These are phyloP conservation scores for Catocala fraxini DNA, from an alignment of 2,888 invertebrate species.

Conservation along the genomic window DNA sequence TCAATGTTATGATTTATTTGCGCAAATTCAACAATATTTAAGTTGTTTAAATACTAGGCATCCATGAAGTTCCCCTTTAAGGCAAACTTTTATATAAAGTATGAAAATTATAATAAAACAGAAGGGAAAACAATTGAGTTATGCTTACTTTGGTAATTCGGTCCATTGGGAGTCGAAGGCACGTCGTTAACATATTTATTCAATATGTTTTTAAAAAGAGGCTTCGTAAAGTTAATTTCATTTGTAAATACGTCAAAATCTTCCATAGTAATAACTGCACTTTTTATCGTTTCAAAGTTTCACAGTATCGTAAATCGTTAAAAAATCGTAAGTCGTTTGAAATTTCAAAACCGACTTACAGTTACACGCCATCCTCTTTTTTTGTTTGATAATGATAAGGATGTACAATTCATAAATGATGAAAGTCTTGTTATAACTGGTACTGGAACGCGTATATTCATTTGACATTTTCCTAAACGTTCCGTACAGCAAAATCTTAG, in stretches of 20 bases:
- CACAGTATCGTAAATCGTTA: not conserved
- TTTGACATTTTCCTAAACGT: not conserved
- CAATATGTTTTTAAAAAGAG: slow-evolving; percentile 70
- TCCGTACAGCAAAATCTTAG: too few species aligned
- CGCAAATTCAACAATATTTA: too few species aligned
- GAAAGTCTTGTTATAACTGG: too few species aligned
- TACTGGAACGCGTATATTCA: not conserved
- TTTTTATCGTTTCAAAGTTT: slow-evolving; percentile 5
- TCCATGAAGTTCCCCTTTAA: too few species aligned
- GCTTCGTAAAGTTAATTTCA: slow-evolving; percentile 76
- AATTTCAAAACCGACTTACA: slow-evolving; percentile 43
- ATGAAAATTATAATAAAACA: not conserved
- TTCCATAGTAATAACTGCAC: slow-evolving; percentile 65
- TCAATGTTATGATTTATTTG: too few species aligned
- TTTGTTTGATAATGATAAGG: too few species aligned
- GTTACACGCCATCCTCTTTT: too few species aligned
- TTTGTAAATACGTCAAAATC: slow-evolving; percentile 82
- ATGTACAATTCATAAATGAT: too few species aligned
- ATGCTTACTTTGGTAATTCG: slow-evolving; percentile 81
- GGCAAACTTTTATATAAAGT: not conserved
- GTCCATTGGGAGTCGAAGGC: slow-evolving; percentile 74
- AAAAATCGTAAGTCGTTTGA: slow-evolving; percentile 20
- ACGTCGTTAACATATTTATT: slow-evolving; percentile 72
- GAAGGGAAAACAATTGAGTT: slow-evolving; percentile 5
- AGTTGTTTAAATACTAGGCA: too few species aligned